Base-by-base conservation (phyloP, 2,888 invertebrate species). In the Epistrophe grossulariae region DNA sequence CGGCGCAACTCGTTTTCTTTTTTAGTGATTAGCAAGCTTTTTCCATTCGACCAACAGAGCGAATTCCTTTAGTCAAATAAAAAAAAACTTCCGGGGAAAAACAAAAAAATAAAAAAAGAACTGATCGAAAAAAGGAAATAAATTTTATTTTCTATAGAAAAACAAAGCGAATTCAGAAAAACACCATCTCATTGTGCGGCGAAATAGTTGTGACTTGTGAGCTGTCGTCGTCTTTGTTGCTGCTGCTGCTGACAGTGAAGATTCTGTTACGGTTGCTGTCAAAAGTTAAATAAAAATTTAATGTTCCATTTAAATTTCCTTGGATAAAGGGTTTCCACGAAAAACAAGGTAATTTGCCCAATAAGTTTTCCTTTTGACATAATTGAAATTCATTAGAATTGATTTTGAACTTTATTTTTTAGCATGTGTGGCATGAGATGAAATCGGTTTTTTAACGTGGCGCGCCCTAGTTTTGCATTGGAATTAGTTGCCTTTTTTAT, bases 271-370 rank as follows among this genome's bases (percentile, higher is more conserved):
- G 38, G 60, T 40, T 60, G 72, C 81, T 81, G 81, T 77, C 72
- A 77, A 78, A 68, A 70, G 31, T 45, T 38, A 8, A 62, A 70
- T 19, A 28, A 38, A 40, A 62, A 43, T n/a, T 74, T 19, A 35
- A 68, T 70, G 38, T 76, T 71, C 55, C 45, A 15, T 24, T 66
- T 66, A 59, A 28, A 70, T 45, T 17, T 76, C 43, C 48, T 74
- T 81, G 80, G 77, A 60, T 60, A 72, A 79, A 59, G 78, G 57
- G 68, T 82, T 82, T 78, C 73, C 82, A 73, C 78, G 57, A 79
- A 79, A 76, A 77, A 72, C 62, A 85, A 85, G 85, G 85, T 85
- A 85, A 70, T 79, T 76, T 82, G 55, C 15, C 43, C 19, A 31
- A 62, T 60, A 50, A 40, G 43, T 70, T 55, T 40, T 15, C 2